Evolutionary conservation across 2,797 vertebrate genomes (phyloP).

Genomic region (Prunella strophiata): DNA sequence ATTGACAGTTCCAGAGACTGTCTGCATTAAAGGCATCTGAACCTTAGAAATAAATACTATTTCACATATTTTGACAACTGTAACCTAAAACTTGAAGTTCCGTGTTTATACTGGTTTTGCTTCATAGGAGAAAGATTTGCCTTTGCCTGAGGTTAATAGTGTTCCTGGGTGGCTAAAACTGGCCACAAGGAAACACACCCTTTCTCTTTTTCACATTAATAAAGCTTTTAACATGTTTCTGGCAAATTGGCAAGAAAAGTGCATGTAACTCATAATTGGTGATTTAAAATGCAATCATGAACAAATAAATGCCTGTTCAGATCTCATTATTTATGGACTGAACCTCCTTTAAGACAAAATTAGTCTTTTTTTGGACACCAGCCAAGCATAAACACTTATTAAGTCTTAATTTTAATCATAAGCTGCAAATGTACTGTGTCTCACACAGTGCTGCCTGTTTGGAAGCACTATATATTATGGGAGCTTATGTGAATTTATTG

Average conservation of each 20-base stretch:
- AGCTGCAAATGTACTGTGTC: slow-evolving; percentile 52
- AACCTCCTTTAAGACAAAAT: slow-evolving; percentile 76
- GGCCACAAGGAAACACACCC: slow-evolving; percentile 80
- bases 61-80: slow-evolving; percentile 57
- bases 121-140: slow-evolving; percentile 69
- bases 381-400: slow-evolving; percentile 76
- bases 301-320: slow-evolving; percentile 82
- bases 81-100: slow-evolving; percentile 53
- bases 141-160: slow-evolving; percentile 80
- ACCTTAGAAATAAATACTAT: slow-evolving; percentile 49
- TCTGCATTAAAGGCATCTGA: slow-evolving; percentile 23
- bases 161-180: slow-evolving; percentile 82
- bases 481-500: slow-evolving; percentile 23
- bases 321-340: slow-evolving; percentile 81
- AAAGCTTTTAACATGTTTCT: slow-evolving; percentile 78
- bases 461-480: slow-evolving; percentile 44
- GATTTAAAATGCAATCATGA: slow-evolving; percentile 81
- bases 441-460: slow-evolving; percentile 48
- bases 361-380: slow-evolving; percentile 71
- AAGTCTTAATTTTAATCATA: slow-evolving; percentile 69
- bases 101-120: slow-evolving; percentile 53
- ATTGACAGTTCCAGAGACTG: slow-evolving; percentile 23
- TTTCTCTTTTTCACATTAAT: slow-evolving; percentile 75
- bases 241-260: slow-evolving; percentile 78
- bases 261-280: slow-evolving; percentile 79